Conservation (phyloP, 2,113 vertebrate species). For the Notothenia coriiceps region DNA sequence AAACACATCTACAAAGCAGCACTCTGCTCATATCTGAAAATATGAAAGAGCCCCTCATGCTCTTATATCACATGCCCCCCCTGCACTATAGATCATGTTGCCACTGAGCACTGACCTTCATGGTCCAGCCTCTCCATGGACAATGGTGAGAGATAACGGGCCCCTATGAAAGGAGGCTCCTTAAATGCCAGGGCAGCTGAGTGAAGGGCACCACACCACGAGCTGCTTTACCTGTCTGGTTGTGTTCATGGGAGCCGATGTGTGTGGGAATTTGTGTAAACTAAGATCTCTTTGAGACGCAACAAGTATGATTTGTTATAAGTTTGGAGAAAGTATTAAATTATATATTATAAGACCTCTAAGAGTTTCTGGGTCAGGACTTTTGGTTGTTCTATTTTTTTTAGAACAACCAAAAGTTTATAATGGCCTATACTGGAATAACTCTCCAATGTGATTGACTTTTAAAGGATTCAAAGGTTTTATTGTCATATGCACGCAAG, state of each 20-base stretch:
- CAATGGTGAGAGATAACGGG: slow-evolving; percentile 27
- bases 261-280: not conserved
- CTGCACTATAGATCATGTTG: slow-evolving; percentile 29
- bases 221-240: not conserved
- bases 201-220: not conserved
- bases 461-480: too few species aligned
- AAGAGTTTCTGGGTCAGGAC: too few species aligned
- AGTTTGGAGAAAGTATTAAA: not conserved
- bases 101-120: slow-evolving; percentile 38
- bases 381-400: too few species aligned
- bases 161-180: slow-evolving; percentile 14
- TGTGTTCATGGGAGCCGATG: not conserved
- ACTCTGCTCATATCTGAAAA: not conserved
- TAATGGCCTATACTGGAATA: too few species aligned
- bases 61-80: not conserved
- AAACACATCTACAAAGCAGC: not conserved
- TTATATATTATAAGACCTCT: too few species aligned
- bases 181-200: slow-evolving; percentile 45
- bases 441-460: too few species aligned
- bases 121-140: slow-evolving; percentile 27
- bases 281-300: not conserved
- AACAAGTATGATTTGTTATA: not conserved
- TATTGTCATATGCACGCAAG: too few species aligned
- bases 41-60: not conserved
- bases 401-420: too few species aligned